Evolutionary conservation across 2,888 invertebrate species (phyloP).

Genomic region (Itoplectis maculator): DNA sequence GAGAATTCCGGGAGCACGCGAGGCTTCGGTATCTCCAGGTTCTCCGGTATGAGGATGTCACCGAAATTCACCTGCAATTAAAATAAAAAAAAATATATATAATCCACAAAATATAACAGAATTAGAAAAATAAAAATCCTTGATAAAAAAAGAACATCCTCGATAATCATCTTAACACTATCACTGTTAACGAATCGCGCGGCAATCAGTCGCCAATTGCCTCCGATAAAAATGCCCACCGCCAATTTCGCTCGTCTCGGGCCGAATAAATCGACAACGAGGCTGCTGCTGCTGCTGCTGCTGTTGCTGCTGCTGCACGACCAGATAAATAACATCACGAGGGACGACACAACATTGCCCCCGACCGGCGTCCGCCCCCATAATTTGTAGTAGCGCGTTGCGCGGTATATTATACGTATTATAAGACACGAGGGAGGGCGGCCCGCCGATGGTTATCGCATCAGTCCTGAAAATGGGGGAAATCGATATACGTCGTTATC

Average conservation of each 20-base stretch:
- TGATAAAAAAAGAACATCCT: neutral
- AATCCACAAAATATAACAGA: neutral
- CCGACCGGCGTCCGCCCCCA: neutral
- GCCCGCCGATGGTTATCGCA: slow-evolving; percentile 59
- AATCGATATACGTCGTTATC: slow-evolving; percentile 65
- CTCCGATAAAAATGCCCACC: neutral
- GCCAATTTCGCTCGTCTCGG: slow-evolving; percentile 10
- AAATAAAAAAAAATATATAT: slow-evolving; percentile 71
- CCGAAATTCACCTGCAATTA: slow-evolving; percentile 93
- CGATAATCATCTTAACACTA: too few species aligned
- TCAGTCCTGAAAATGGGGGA: slow-evolving; percentile 58
- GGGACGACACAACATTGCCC: slow-evolving; percentile 6
- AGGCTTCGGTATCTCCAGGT: slow-evolving; percentile 92
- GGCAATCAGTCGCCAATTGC: neutral
- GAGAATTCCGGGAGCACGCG: slow-evolving; percentile 94
- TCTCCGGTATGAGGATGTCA: slow-evolving; percentile 91
- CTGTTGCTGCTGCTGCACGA: too few species aligned
- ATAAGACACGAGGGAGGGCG: slow-evolving; percentile 48
- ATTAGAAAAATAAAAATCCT: neutral
- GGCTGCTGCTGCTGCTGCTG: too few species aligned
- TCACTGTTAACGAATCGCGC: too few species aligned
- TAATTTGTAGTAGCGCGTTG: slow-evolving; percentile 53
- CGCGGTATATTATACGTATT: slow-evolving; percentile 28
- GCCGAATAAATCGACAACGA: slow-evolving; percentile 28
- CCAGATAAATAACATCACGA: slow-evolving; percentile 32